phyloP scores from a whole-genome alignment of 2,797 vertebrate genomes.

The Hippocampus kuda region DNA sequence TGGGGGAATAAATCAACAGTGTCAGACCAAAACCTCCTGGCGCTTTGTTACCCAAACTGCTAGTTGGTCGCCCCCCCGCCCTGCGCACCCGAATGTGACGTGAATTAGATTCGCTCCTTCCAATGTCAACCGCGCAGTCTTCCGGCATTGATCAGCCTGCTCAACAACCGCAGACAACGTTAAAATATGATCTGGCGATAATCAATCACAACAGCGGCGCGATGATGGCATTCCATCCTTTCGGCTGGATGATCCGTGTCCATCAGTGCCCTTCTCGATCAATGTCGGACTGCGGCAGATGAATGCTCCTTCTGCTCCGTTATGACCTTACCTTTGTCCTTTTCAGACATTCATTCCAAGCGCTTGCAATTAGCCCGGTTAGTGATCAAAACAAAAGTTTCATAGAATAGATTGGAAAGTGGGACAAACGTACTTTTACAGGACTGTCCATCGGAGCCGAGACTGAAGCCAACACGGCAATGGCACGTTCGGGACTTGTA shows the following conservation, averaged over 20 bases:
- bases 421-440: conserved; percentile 90
- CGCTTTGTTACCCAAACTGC: conserved; percentile 57
- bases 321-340: conserved; percentile 24
- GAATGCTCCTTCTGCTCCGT: conserved; percentile 7
- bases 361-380: neutral
- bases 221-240: conserved; percentile 7
- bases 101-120: conserved; percentile 69
- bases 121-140: conserved; percentile 67
- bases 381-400: neutral
- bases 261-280: conserved; percentile 19
- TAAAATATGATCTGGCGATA: conserved; percentile 63
- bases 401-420: neutral
- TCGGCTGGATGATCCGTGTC: neutral
- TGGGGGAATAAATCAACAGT: conserved; percentile 64
- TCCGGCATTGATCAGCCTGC: conserved; percentile 61
- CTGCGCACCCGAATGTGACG: conserved; percentile 45
- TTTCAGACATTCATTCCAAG: conserved; percentile 5
- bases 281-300: conserved; percentile 32
- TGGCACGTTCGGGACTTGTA: conserved; percentile 92
- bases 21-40: conserved; percentile 42
- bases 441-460: conserved; percentile 82
- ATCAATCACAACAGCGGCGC: conserved; percentile 59
- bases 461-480: conserved; percentile 83
- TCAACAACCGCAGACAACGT: conserved; percentile 59
- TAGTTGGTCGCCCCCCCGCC: conserved; percentile 38